Evolutionary conservation across 2,888 invertebrate genomes (phyloP).

Genomic region (Dolichomitus sp.): DNA sequence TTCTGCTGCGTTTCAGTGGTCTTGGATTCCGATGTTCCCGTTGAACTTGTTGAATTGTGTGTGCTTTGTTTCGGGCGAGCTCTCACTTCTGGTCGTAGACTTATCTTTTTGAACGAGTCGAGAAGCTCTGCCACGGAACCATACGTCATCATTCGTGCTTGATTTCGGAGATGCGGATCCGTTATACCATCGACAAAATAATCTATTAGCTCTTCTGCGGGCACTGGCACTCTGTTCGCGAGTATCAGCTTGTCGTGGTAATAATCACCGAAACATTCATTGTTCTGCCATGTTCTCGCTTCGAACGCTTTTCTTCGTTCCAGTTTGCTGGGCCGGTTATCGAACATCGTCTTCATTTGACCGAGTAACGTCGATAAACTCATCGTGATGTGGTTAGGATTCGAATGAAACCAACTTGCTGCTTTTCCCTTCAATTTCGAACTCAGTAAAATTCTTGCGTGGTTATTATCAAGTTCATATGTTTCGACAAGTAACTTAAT

Average conservation of each 20-base stretch:
- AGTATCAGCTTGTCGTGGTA: constrained; percentile 63
- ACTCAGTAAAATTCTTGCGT: constrained; percentile 61
- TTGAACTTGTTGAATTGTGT: constrained; percentile 20
- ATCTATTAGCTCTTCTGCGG: constrained; percentile 53
- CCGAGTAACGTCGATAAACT: constrained; percentile 41
- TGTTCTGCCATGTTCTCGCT: constrained; percentile 56
- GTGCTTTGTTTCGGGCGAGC: constrained; percentile 7
- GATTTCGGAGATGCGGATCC: constrained; percentile 40
- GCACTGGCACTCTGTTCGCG: constrained; percentile 59
- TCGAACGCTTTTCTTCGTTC: constrained; percentile 63
- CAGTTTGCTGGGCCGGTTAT: constrained; percentile 59
- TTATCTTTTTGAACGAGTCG: constrained; percentile 52
- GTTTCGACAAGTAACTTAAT: constrained; percentile 47
- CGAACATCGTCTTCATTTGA: constrained; percentile 65
- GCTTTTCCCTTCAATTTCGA: constrained; percentile 64
- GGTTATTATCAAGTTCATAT: constrained; percentile 48
- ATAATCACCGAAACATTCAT: constrained; percentile 64
- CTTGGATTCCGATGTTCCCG: background rate
- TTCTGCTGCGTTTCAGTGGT: background rate
- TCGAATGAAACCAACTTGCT: constrained; percentile 67
- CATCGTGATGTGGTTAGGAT: constrained; percentile 62
- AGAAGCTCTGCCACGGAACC: constrained; percentile 50
- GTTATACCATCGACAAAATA: constrained; percentile 57
- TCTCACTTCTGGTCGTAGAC: constrained; percentile 4
- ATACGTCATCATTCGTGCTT: constrained; percentile 55